A percentile compares a stretch with the other conserved stretches of the same genome.
Evolutionary conservation across 2,888 invertebrate genomes (phyloP).

Genomic region (Noctua janthe): DNA sequence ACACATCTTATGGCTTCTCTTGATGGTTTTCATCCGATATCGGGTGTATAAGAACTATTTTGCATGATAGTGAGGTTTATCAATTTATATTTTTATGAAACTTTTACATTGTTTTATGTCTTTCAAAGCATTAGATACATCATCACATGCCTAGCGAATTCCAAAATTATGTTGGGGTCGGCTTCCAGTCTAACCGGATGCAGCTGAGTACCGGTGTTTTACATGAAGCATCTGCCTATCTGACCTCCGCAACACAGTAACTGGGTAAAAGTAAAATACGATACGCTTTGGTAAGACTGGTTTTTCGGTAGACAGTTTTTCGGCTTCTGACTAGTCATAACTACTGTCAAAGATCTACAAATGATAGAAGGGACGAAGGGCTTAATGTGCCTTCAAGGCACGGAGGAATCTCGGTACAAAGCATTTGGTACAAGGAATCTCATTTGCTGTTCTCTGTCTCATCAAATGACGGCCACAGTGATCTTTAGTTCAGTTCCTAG

Average conservation of each 20-base stretch:
- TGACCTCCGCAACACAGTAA: too few species aligned
- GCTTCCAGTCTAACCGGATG: too few species aligned
- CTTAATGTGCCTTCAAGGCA: background rate
- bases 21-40: constrained; percentile 40
- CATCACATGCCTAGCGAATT: too few species aligned
- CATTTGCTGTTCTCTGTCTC: background rate
- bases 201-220: too few species aligned
- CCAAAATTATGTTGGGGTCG: too few species aligned
- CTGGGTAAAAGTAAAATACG: too few species aligned
- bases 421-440: background rate
- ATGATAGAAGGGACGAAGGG: background rate
- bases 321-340: background rate
- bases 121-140: background rate
- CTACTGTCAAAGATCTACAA: background rate
- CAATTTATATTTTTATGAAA: background rate
- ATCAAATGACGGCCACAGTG: background rate
- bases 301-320: too few species aligned
- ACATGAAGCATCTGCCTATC: too few species aligned
- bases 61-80: background rate
- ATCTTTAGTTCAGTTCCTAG: background rate
- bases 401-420: background rate
- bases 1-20: constrained; percentile 56
- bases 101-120: background rate
- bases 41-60: constrained; percentile 30
- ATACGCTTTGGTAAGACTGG: too few species aligned